Evolutionary conservation across 1,140 invertebrate species (phyloP).

Genomic region (Drosophila takahashii): DNA sequence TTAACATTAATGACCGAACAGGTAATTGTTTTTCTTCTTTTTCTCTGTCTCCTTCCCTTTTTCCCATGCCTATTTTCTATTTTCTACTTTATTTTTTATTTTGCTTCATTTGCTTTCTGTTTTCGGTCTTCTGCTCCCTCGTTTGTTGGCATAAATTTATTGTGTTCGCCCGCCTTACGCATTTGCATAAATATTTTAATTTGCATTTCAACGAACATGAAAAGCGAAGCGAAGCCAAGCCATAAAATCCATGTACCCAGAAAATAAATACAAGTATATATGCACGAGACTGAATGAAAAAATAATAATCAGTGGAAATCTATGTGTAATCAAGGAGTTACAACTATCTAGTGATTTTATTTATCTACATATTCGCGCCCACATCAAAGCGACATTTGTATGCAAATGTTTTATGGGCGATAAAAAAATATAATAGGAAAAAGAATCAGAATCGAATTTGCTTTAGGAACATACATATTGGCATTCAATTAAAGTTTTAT

Average conservation of each 20-base stretch:
- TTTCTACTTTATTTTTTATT: slow-evolving; percentile 45
- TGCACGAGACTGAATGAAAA: slow-evolving; percentile 15
- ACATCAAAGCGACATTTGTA: slow-evolving; percentile 24
- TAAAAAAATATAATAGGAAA: slow-evolving; percentile 1
- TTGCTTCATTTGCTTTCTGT: slow-evolving; percentile 49
- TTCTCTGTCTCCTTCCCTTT: neutral
- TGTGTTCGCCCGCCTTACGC: slow-evolving; percentile 59
- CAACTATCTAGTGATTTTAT: slow-evolving; percentile 17
- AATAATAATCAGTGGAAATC: slow-evolving; percentile 28
- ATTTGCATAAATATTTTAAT: slow-evolving; percentile 83
- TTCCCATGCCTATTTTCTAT: slow-evolving; percentile 29
- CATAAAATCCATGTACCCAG: slow-evolving; percentile 10
- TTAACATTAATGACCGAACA: slow-evolving; percentile 70
- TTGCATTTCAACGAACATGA: slow-evolving; percentile 77
- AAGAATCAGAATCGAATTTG: slow-evolving; percentile 1
- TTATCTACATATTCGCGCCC: slow-evolving; percentile 1
- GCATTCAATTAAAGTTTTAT: slow-evolving; percentile 5
- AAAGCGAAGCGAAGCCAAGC: slow-evolving; percentile 36
- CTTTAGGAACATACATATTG: neutral
- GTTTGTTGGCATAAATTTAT: slow-evolving; percentile 76
- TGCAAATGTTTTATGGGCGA: slow-evolving; percentile 14
- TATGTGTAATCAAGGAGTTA: slow-evolving; percentile 27
- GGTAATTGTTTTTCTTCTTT: slow-evolving; percentile 65
- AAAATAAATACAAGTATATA: slow-evolving; percentile 12
- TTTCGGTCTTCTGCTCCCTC: slow-evolving; percentile 22